Evolutionary conservation across 2,797 vertebrate species (phyloP), one percentile per base, ranked within the genome.

Genomic region (Leptatherina wallacei): DNA sequence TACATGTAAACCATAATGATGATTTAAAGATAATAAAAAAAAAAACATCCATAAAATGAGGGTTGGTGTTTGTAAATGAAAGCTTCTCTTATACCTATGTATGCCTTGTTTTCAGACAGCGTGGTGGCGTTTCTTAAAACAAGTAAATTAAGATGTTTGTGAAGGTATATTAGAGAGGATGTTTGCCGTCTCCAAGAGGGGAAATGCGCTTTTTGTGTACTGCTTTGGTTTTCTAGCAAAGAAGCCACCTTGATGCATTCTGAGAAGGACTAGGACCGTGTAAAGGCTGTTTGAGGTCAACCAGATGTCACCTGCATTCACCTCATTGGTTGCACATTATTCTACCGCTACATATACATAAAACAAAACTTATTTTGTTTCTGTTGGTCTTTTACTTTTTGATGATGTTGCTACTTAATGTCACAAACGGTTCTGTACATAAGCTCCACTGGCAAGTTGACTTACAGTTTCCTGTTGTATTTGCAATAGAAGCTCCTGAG

Each of bases 381-480:
- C 16, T 44, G 18, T n/a, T 22, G 2, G 0, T 29, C 3, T 33
- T 18, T 56, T 57, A 13, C 1, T 22, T 9, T 27, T 13, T 24
- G 22, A 18, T 7, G 1, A 18, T 38, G 4, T 38, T 58, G 32
- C 66, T 47, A 57, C 14, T 42, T 44, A 36, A 36, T 36, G 29
- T 42, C 76, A 2, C 18, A 61, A 67, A 65, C 59, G 67, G 70
- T 35, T 63, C 44, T 55, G 30, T 20, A 71, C 56, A 52, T 10
- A 35, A 3, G 60, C 74, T 71, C 72, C 42, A 75, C 63, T 75
- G 72, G 76, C 78, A 70, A 64, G 58, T 57, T 83, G 58, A 88
- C 79, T 74, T 87, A 81, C 78, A 83, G 83, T 91, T 93, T 91
- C 91, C 92, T 91, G 92, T 93, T 85, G 65, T 75, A 71, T 82